Evolutionary conservation across 2,888 invertebrate species (phyloP).

Genomic region (Papilio gigon): DNA sequence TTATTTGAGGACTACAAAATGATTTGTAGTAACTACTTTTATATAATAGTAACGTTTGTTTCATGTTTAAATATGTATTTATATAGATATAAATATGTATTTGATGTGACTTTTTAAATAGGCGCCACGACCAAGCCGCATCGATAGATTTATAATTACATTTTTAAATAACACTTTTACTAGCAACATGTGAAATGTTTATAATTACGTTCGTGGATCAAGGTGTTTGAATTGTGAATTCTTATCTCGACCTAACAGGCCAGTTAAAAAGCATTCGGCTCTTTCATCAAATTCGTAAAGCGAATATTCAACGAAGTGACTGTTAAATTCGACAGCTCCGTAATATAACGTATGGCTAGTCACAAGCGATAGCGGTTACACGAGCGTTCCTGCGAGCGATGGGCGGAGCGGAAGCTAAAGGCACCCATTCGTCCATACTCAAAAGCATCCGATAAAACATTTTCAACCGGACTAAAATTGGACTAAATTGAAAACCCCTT

Average conservation of each 20-base stretch:
- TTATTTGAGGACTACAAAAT: neutral
- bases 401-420: constrained; percentile 30
- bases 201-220: neutral
- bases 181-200: neutral
- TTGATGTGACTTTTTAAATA: too few species aligned
- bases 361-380: constrained; percentile 45
- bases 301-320: constrained; percentile 60
- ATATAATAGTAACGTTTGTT: neutral
- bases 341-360: constrained; percentile 45
- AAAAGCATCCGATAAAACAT: constrained; percentile 54
- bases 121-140: too few species aligned
- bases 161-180: neutral
- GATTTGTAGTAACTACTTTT: neutral
- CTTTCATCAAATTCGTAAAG: constrained; percentile 56
- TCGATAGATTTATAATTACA: too few species aligned
- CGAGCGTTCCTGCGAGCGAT: constrained; percentile 44
- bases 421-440: constrained; percentile 42
- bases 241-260: constrained; percentile 44
- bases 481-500: constrained; percentile 48
- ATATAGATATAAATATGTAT: too few species aligned
- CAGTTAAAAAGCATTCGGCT: constrained; percentile 48
- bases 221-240: constrained; percentile 16
- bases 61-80: neutral
- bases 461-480: constrained; percentile 55
- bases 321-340: constrained; percentile 63